A percentile compares a stretch with the other conserved stretches of the same genome.
Evolutionary conservation across 1,140 invertebrate genomes (phyloP).

Genomic region (Lepidotrigona ventralis): DNA sequence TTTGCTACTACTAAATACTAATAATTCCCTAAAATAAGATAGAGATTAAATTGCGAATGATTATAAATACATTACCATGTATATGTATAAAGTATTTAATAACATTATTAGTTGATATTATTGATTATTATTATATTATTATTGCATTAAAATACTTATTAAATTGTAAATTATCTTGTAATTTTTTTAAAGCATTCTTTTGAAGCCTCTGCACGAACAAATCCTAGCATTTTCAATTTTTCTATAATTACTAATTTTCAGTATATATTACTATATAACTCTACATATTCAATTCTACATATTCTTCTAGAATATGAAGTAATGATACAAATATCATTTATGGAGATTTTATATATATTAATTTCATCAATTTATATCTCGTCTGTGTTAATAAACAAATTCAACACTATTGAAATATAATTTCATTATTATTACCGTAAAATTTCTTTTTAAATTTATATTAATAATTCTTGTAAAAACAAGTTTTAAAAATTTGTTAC

Average conservation of each 20-base stretch:
- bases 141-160: conserved; percentile 60
- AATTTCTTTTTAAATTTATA: neutral
- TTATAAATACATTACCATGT: conserved; percentile 69
- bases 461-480: neutral
- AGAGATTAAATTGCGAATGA: conserved; percentile 58
- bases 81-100: conserved; percentile 73
- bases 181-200: conserved; percentile 38
- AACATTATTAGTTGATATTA: conserved; percentile 68
- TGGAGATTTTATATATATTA: no score
- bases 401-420: neutral
- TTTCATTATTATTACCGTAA: neutral
- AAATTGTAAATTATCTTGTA: conserved; percentile 53
- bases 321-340: neutral
- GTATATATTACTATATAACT: neutral
- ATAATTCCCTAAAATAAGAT: conserved; percentile 56
- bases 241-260: neutral
- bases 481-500: no score
- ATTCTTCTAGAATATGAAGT: neutral
- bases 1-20: conserved; percentile 66
- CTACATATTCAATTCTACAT: neutral
- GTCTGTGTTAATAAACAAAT: neutral
- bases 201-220: conserved; percentile 16
- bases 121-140: conserved; percentile 54
- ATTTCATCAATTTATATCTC: neutral
- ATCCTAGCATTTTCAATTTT: neutral